A percentile compares a stretch with the other conserved stretches of the same genome.
These are phyloP conservation scores for Otolemur crassicaudatus DNA, from an alignment of 2,797 vertebrate species.

Conservation along the genomic window DNA sequence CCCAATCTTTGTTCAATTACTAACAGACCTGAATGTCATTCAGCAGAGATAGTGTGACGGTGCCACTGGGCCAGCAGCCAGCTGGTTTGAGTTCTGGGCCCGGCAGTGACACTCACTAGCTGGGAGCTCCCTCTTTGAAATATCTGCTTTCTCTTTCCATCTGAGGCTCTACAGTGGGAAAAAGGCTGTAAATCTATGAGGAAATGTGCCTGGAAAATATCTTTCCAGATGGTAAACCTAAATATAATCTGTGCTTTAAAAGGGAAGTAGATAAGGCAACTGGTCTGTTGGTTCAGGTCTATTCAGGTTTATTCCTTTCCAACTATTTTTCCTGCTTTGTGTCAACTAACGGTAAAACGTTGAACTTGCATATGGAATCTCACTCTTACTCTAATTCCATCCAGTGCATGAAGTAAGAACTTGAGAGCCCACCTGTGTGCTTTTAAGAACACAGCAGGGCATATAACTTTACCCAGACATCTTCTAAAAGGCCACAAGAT, in stretches of 20 bases:
- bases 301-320: constrained; percentile 39
- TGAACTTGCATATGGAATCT: not conserved
- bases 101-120: not conserved
- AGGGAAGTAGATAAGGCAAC: not conserved
- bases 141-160: not conserved
- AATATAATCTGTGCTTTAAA: constrained; percentile 41
- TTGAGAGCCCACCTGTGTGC: not conserved
- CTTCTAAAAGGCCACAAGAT: constrained; percentile 72
- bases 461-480: not conserved
- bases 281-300: not conserved
- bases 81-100: not conserved
- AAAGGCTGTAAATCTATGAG: not conserved
- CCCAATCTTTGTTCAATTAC: not conserved
- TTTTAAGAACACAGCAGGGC: not conserved
- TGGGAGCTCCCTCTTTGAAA: not conserved
- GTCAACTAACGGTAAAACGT: not conserved
- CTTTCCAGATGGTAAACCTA: constrained; percentile 1
- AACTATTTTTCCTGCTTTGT: constrained; percentile 5
- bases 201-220: constrained; percentile 4
- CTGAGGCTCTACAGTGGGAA: not conserved
- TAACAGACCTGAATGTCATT: not conserved
- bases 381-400: constrained; percentile 6
- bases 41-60: not conserved
- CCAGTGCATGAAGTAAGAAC: not conserved
- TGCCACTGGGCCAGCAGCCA: not conserved